phyloP scores from a whole-genome alignment of 1,140 invertebrate genomes.

The Halotydeus destructor region DNA sequence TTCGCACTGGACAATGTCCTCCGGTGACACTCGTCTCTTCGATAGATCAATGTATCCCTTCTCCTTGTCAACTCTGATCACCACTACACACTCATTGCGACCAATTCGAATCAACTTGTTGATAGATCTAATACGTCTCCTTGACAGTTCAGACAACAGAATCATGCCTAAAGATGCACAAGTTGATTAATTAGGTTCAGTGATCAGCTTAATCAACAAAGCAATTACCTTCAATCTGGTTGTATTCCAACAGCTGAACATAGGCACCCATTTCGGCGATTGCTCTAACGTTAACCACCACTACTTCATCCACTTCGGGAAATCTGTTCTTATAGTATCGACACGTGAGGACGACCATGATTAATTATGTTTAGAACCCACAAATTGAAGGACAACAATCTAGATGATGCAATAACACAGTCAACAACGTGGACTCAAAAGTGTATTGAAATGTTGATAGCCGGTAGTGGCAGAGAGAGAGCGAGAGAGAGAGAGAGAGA shows the following conservation, averaged over 20 bases:
- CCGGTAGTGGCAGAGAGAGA: too few species aligned
- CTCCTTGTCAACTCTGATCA: conserved; percentile 97
- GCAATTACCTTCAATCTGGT: conserved; percentile 92
- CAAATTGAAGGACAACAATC: too few species aligned
- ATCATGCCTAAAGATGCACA: conserved; percentile 28
- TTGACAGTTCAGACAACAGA: conserved; percentile 69
- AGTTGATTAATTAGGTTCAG: neutral
- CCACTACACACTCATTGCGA: conserved; percentile 94
- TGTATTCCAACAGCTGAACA: conserved; percentile 91
- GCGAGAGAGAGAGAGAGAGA: too few species aligned
- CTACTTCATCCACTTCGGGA: conserved; percentile 96
- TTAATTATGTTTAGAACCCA: too few species aligned
- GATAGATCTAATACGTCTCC: conserved; percentile 93
- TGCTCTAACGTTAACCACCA: conserved; percentile 94
- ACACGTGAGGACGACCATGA: conserved; percentile 76
- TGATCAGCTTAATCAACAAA: conserved; percentile 1
- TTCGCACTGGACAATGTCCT: conserved; percentile 94
- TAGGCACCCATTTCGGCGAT: conserved; percentile 99
- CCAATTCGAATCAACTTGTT: conserved; percentile 98
- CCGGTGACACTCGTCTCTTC: conserved; percentile 88
- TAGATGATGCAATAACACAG: too few species aligned
- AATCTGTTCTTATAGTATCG: conserved; percentile 94
- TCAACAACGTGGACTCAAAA: too few species aligned
- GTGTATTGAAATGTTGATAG: too few species aligned
- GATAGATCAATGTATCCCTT: conserved; percentile 99